Evolutionary conservation across 1,140 invertebrate species (phyloP).

Genomic region (Ceratosolen fusciceps): DNA sequence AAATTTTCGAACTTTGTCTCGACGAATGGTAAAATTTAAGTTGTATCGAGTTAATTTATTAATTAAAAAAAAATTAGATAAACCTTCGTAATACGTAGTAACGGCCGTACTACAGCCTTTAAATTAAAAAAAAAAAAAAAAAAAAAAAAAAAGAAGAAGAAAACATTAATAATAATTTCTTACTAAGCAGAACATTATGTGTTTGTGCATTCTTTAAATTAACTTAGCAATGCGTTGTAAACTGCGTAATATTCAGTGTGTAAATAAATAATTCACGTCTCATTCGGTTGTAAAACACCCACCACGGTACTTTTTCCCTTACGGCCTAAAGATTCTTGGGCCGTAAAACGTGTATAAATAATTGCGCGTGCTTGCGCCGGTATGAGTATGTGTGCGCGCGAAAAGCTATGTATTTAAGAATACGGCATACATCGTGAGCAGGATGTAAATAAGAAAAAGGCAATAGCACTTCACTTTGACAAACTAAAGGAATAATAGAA

Average conservation of each 20-base stretch:
- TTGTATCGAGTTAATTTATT: no score
- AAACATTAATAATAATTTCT: no score
- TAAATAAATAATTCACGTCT: conserved; percentile 20
- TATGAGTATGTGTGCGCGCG: no score
- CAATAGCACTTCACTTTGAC: not conserved
- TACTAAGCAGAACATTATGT: not conserved
- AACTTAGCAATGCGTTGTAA: not conserved
- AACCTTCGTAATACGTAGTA: not conserved
- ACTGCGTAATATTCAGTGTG: conserved; percentile 5
- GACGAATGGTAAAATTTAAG: no score
- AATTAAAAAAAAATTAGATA: no score
- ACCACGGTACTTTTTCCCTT: not conserved
- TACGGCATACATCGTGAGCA: not conserved
- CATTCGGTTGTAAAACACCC: conserved; percentile 2
- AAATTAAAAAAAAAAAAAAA: not conserved
- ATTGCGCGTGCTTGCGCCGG: not conserved
- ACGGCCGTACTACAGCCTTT: not conserved
- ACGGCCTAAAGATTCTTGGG: not conserved
- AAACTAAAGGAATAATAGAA: conserved; percentile 1
- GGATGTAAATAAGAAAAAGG: not conserved
- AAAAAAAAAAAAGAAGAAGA: no score
- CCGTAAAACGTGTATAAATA: conserved; percentile 22
- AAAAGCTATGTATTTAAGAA: not conserved
- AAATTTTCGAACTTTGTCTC: no score
- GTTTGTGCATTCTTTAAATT: conserved; percentile 10